phyloP scores from a whole-genome alignment of 2,797 vertebrate genomes.

The Neoniphon sammara region DNA sequence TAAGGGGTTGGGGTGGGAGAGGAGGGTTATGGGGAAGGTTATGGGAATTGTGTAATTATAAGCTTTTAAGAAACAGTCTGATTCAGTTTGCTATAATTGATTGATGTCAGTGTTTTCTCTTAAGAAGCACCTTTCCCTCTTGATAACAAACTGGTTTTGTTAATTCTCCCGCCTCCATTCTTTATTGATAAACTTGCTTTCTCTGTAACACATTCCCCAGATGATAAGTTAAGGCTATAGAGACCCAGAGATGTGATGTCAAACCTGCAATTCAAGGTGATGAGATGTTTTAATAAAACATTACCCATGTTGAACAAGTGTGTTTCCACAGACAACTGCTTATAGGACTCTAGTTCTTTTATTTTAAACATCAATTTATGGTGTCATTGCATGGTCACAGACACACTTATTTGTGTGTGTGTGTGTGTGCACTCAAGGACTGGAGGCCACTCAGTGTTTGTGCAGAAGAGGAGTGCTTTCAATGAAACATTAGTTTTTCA shows the following conservation, averaged over 20 bases:
- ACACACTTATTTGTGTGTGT: slow-evolving; percentile 24
- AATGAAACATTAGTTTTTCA: background rate
- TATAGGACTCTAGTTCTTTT: slow-evolving; percentile 30
- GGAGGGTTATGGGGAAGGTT: background rate
- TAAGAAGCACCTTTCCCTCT: slow-evolving; percentile 69
- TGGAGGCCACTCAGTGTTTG: slow-evolving; percentile 23
- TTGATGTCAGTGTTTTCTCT: slow-evolving; percentile 77
- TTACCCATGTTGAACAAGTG: slow-evolving; percentile 57
- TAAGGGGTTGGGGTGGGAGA: slow-evolving; percentile 26
- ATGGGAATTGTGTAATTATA: slow-evolving; percentile 59
- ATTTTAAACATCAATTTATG: background rate
- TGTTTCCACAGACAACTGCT: slow-evolving; percentile 59
- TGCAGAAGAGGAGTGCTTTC: background rate
- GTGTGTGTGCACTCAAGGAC: slow-evolving; percentile 1
- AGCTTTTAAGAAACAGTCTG: slow-evolving; percentile 65
- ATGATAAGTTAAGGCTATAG: slow-evolving; percentile 48
- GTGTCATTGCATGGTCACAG: slow-evolving; percentile 16
- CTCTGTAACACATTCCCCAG: slow-evolving; percentile 55
- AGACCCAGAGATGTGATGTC: slow-evolving; percentile 65
- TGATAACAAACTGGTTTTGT: slow-evolving; percentile 55
- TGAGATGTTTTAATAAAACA: slow-evolving; percentile 66
- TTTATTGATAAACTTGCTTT: slow-evolving; percentile 61
- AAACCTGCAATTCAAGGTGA: slow-evolving; percentile 55
- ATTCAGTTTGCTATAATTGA: slow-evolving; percentile 71
- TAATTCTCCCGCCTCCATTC: slow-evolving; percentile 52